Evolutionary conservation across 2,113 vertebrate species (phyloP).

Genomic region (Microcebus tavaratra): DNA sequence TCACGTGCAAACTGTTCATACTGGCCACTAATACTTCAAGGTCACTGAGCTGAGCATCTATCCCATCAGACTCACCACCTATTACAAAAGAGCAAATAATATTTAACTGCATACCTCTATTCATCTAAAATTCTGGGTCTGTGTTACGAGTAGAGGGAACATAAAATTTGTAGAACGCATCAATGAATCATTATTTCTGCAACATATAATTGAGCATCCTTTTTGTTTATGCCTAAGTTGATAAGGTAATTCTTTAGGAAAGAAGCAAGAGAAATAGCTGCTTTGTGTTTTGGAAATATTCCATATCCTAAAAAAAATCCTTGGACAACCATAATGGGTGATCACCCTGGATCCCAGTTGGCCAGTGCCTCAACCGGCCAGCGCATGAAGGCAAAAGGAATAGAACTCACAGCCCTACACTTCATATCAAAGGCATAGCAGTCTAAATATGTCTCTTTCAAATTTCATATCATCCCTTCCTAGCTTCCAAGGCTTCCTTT

Average conservation of each 20-base stretch:
- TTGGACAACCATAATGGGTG: background rate
- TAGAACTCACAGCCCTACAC: background rate
- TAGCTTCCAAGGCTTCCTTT: background rate
- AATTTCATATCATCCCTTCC: background rate
- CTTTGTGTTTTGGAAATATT: background rate
- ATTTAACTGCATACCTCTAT: background rate
- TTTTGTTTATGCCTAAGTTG: background rate
- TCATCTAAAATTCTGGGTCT: background rate
- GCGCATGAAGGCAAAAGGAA: background rate
- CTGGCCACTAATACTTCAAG: background rate
- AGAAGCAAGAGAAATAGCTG: background rate
- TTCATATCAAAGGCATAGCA: background rate
- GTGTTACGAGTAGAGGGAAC: background rate
- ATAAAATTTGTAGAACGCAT: background rate
- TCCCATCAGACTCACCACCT: background rate
- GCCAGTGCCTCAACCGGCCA: background rate
- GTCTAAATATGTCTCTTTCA: background rate
- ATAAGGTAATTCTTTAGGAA: background rate
- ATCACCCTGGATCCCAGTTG: background rate
- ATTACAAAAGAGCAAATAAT: background rate
- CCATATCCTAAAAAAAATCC: background rate
- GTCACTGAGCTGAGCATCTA: background rate
- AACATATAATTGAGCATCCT: background rate
- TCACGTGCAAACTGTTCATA: background rate
- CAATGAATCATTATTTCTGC: background rate